Percentiles rank a stretch among this genome's conserved stretches.
phyloP scores from a whole-genome alignment of 2,113 vertebrate genomes.

The Strix uralensis region DNA sequence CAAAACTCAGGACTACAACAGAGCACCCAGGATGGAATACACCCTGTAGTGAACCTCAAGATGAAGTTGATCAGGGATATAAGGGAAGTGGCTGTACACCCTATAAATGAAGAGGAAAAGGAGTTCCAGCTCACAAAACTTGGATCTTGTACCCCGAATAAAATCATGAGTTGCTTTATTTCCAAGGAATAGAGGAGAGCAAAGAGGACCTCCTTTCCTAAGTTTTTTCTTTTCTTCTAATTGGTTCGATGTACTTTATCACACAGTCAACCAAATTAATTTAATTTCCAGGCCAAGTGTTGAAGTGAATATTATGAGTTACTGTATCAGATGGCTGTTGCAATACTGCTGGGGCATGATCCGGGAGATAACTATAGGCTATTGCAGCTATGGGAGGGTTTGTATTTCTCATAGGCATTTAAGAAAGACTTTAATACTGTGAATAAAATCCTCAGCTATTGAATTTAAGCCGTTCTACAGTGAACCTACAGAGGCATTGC shows the following conservation, averaged over 20 bases:
- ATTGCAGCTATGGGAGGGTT: background rate
- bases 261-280: background rate
- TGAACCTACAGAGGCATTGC: background rate
- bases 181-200: background rate
- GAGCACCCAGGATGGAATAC: background rate
- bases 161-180: background rate
- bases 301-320: background rate
- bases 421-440: background rate
- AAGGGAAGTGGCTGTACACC: background rate
- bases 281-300: background rate
- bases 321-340: background rate
- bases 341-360: background rate
- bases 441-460: background rate
- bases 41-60: background rate
- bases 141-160: background rate
- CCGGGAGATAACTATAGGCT: background rate
- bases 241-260: background rate
- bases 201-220: background rate
- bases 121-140: background rate
- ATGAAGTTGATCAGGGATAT: background rate
- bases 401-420: background rate
- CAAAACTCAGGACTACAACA: background rate
- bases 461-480: background rate
- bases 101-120: background rate
- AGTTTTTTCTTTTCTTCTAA: background rate